Evolutionary conservation across 2,888 invertebrate genomes (phyloP).

Genomic region (Steinernema carpocapsae): DNA sequence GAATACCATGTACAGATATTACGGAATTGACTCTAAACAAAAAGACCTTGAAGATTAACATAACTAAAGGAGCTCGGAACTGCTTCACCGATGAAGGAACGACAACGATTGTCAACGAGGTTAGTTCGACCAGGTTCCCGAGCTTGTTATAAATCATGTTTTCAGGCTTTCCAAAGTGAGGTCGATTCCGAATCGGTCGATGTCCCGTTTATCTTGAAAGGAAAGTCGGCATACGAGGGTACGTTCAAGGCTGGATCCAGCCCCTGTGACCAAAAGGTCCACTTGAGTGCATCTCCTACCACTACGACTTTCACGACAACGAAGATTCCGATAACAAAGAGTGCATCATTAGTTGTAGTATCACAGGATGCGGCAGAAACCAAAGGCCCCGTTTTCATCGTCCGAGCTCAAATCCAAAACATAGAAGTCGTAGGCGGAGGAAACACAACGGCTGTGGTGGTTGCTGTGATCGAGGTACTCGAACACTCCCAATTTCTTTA

Average conservation of each 20-base stretch:
- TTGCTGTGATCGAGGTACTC: conserved; percentile 42
- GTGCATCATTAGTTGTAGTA: no score
- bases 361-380: background rate
- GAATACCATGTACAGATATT: background rate
- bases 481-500: no score
- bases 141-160: background rate
- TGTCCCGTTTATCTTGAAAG: background rate
- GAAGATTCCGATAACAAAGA: background rate
- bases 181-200: background rate
- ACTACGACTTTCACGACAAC: conserved; percentile 6
- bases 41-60: no score
- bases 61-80: background rate
- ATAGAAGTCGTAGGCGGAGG: background rate
- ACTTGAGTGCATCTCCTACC: background rate
- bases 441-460: conserved; percentile 40
- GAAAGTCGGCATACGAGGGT: background rate
- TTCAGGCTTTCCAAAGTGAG: background rate
- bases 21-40: background rate
- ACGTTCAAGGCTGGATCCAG: no score
- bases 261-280: background rate
- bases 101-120: background rate
- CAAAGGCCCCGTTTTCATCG: background rate
- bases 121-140: background rate
- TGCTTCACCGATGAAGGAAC: background rate
- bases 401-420: background rate